phyloP scores from a whole-genome alignment of 2,888 invertebrate species.

The Gibbula magus region DNA sequence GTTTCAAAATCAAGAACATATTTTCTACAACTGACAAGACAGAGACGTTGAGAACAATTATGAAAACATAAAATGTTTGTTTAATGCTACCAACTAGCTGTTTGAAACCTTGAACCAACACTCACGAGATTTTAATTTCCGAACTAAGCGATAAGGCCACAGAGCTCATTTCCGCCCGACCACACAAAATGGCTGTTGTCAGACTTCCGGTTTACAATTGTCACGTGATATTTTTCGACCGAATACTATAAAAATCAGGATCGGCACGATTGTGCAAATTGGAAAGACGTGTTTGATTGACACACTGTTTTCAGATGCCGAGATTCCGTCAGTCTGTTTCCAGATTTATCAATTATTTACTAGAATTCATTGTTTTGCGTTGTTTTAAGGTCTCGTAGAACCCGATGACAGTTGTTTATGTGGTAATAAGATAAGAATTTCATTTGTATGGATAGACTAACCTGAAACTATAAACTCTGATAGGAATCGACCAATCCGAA shows the following conservation, averaged over 20 bases:
- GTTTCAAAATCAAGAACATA: neutral
- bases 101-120: neutral
- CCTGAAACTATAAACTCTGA: too few species aligned
- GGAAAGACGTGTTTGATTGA: neutral
- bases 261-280: constrained; percentile 1
- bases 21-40: too few species aligned
- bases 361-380: neutral
- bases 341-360: neutral
- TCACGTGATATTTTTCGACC: constrained; percentile 1
- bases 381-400: too few species aligned
- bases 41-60: neutral
- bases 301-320: neutral
- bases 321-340: neutral
- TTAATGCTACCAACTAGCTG: neutral
- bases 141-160: neutral
- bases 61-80: neutral
- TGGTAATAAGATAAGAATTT: too few species aligned
- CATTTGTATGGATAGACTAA: too few species aligned
- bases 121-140: constrained; percentile 3
- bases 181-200: constrained; percentile 16
- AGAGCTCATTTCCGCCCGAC: constrained; percentile 1
- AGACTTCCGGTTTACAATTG: constrained; percentile 9
- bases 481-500: too few species aligned
- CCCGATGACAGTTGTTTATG: too few species aligned
- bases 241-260: neutral